These are phyloP conservation scores for Petrocephalus zakoni DNA, from an alignment of 2,113 vertebrate species.

Conservation along the genomic window DNA sequence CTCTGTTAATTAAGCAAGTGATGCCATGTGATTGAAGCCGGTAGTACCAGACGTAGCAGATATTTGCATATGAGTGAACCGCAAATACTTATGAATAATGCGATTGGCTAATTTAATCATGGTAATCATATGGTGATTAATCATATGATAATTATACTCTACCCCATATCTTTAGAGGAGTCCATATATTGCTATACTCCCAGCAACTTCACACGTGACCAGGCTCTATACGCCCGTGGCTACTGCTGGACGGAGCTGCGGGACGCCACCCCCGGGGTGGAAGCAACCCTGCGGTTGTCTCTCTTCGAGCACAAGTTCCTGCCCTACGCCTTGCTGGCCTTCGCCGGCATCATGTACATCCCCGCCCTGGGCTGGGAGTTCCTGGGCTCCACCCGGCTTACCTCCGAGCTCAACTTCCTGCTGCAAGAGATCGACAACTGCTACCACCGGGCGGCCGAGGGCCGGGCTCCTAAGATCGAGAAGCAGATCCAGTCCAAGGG, in stretches of 20 bases:
- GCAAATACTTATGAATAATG: background rate
- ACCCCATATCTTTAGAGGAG: constrained; percentile 73
- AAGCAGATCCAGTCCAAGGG: constrained; percentile 99
- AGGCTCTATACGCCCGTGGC: constrained; percentile 95
- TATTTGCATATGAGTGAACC: background rate
- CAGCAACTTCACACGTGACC: constrained; percentile 98
- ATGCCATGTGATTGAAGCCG: background rate
- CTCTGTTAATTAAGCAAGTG: background rate
- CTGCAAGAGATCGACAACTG: constrained; percentile 99
- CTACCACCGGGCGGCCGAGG: constrained; percentile 95
- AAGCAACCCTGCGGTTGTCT: constrained; percentile 82
- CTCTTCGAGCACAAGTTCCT: constrained; percentile 98
- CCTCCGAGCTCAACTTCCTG: constrained; percentile 97
- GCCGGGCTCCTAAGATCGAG: constrained; percentile 95
- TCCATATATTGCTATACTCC: constrained; percentile 99
- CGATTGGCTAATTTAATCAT: background rate
- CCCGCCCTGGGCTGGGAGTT: constrained; percentile 96
- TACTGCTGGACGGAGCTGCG: constrained; percentile 99
- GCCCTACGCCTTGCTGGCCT: constrained; percentile 93
- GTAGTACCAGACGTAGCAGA: no score
- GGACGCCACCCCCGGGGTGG: constrained; percentile 83
- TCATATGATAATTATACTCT: background rate
- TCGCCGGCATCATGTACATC: constrained; percentile 97
- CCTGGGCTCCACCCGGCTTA: constrained; percentile 91
- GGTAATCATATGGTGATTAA: background rate